Percentiles rank a stretch among this genome's conserved stretches.
Evolutionary conservation across 2,797 vertebrate genomes (phyloP).

Genomic region (Psittacula echo): DNA sequence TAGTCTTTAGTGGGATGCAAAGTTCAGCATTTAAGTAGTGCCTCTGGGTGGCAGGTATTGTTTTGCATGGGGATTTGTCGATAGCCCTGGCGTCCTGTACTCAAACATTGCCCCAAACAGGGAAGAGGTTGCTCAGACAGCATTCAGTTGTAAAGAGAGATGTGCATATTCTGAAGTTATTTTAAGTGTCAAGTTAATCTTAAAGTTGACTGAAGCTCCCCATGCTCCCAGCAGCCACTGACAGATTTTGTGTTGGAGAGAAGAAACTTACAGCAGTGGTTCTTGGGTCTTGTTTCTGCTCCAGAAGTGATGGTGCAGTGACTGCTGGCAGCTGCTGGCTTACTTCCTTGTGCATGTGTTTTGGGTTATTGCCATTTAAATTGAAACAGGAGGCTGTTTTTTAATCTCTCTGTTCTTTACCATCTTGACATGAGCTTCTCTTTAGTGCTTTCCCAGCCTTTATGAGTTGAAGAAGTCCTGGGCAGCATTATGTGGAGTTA

Average conservation of each 20-base stretch:
- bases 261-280: not conserved
- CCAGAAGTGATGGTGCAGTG: not conserved
- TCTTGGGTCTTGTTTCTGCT: not conserved
- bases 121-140: not conserved
- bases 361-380: not conserved
- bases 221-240: not conserved
- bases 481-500: not conserved
- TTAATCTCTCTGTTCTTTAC: not conserved
- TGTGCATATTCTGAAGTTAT: conserved; percentile 37
- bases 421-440: not conserved
- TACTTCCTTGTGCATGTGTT: not conserved
- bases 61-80: conserved; percentile 37
- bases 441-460: not conserved
- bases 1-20: conserved; percentile 11
- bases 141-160: conserved; percentile 51
- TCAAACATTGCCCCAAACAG: not conserved
- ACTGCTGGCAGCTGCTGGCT: not conserved
- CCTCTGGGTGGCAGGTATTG: conserved; percentile 24
- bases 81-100: not conserved
- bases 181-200: not conserved
- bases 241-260: not conserved
- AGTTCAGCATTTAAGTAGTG: not conserved
- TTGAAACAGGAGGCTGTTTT: not conserved
- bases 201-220: not conserved
- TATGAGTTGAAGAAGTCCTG: not conserved